Base-by-base conservation (phyloP, 2,113 vertebrate species). In the Panthera tigris region DNA sequence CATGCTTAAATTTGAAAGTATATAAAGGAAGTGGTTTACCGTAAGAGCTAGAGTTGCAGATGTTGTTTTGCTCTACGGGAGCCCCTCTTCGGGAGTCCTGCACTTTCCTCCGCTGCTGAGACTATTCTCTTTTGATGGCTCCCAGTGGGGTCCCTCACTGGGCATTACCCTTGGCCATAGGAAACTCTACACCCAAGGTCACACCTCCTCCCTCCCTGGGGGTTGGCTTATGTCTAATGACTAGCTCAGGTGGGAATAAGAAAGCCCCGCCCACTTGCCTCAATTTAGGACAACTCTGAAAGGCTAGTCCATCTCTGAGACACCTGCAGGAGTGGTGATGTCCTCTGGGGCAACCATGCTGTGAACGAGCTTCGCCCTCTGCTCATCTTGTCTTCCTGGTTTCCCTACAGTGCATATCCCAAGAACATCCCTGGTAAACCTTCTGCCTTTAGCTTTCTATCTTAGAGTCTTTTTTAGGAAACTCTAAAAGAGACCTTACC, bases 51-150 rank as follows among this genome's bases (percentile, higher is more conserved):
- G 29, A 21, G 14, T 5, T 31, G 1, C 31, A 10, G 8, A 29
- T 23, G 45, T 6, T 27, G 25, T 33, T 12, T 36, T 63, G 9
- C 7, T 52, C 57, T 7, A 9, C 4, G n/a, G 25, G 19, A 29
- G 27, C 13, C 12, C 14, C 57, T 63, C 10, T 33, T 41, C 10
- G 2, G 1, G 6, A 5, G 9, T 6, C 61, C 14, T 6, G 2
- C 1, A 3, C 29, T 11, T 23, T 61, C 23, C 39, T 50, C 31
- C 69, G 87, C 48, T 69, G 25, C 48, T 61, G 65, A 68, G 52
- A 61, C 9, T 33, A 92, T 48, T 39, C 68, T 66, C 33, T 16
- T 7, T 45, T 78, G 36, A 50, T 2, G 45, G 5, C 19, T 95
- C 48, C 71, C 11, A 55, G 41, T 6, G 19, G 19, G 10, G 19